A percentile compares a stretch with the other conserved stretches of the same genome.
phyloP scores from a whole-genome alignment of 35 echinoderm and acorn worm genomes.

The Patiria miniata region DNA sequence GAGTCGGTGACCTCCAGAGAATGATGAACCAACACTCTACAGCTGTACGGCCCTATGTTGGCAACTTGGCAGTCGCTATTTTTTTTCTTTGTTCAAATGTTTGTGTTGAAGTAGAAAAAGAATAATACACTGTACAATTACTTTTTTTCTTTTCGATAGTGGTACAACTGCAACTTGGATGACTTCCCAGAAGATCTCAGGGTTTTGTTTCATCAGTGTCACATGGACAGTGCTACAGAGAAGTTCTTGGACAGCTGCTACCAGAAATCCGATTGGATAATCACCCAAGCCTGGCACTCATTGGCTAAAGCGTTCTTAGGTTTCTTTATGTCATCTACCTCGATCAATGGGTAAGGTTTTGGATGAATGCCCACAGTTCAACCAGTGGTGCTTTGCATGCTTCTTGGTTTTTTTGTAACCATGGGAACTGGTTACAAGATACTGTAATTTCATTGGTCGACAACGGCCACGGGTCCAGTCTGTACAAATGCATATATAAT shows the following conservation, averaged over 20 bases:
- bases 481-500: no score
- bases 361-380: neutral
- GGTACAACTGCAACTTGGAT: slow-evolving; percentile 79
- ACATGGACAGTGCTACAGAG: slow-evolving; percentile 65
- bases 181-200: slow-evolving; percentile 55
- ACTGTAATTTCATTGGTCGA: no score
- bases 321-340: slow-evolving; percentile 76
- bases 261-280: slow-evolving; percentile 87
- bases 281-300: slow-evolving; percentile 81
- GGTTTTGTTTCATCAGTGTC: slow-evolving; percentile 52
- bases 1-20: no score
- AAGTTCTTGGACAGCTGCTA: slow-evolving; percentile 77
- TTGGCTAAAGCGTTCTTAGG: slow-evolving; percentile 60
- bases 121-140: no score
- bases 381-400: neutral
- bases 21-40: no score
- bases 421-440: neutral
- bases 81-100: no score
- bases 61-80: no score
- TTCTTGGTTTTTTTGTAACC: neutral
- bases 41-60: no score
- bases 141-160: slow-evolving; percentile 61
- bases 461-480: no score
- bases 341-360: slow-evolving; percentile 89
- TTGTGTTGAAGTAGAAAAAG: no score